Conservation (phyloP, 2,113 vertebrate genomes). For the Tylochromis polylepis region DNA sequence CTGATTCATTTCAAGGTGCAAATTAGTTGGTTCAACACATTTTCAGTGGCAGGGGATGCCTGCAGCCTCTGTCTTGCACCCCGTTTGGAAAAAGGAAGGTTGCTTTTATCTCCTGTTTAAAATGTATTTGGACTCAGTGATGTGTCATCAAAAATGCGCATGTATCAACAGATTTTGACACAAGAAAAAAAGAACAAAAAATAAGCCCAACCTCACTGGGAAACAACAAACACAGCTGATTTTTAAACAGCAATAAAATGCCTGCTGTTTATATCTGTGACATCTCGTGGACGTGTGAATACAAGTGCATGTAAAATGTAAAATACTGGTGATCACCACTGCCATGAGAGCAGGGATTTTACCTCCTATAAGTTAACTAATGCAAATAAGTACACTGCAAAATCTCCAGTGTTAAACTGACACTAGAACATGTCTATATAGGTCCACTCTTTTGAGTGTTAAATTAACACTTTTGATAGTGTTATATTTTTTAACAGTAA, state of each 20-base stretch:
- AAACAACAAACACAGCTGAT: not conserved
- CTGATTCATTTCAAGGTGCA: conserved; percentile 25
- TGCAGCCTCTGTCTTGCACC: not conserved
- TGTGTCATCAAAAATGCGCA: not conserved
- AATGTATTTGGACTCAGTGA: not conserved
- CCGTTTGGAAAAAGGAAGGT: not conserved
- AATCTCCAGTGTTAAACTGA: too few relatives aligned
- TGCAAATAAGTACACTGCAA: too few relatives aligned
- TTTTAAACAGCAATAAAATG: not conserved
- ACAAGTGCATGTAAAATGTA: not conserved
- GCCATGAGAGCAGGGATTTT: not conserved
- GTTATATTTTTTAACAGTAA: too few relatives aligned
- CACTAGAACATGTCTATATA: too few relatives aligned
- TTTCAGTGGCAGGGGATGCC: not conserved
- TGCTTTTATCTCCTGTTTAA: not conserved
- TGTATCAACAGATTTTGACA: not conserved
- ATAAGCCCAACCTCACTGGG: not conserved
- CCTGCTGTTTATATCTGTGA: not conserved
- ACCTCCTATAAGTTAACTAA: not conserved
- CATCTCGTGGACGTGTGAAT: not conserved
- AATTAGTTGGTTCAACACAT: conserved; percentile 11
- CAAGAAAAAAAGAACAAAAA: not conserved
- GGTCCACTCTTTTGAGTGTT: too few relatives aligned
- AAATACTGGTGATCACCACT: not conserved
- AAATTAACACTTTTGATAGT: too few relatives aligned